Base-by-base conservation (phyloP, 2,797 vertebrate genomes). In the Molossus alvarezi region DNA sequence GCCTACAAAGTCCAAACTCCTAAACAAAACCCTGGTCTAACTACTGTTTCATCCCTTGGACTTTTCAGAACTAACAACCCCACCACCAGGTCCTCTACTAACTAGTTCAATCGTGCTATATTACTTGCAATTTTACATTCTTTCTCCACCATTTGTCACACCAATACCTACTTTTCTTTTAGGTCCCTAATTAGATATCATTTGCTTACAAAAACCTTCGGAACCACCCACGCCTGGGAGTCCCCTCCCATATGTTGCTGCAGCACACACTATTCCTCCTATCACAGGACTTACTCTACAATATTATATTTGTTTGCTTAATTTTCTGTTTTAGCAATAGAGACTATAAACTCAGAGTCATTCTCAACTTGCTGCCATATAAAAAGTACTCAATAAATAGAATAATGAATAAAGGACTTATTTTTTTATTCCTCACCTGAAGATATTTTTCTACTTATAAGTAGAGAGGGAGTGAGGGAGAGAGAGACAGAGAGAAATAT, bases 361-460 rank as follows among this genome's bases (percentile, higher is more conserved):
- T 55, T 83, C 75, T 90, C 60, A 90, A 90, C 55, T 53, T 81
- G 55, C 51, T 86, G 60, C 23, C 62, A 72, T 76, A 72, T 76
- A 80, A 83, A 75, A 90, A 83, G 17, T 80, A 17, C n/a, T 57
- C 71, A 65, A 91, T 25, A 91, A 69, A 83, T 91, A 95, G 90
- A 90, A 75, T 67, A 90, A 87, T n/a, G 45, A 71, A 88, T 71
- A 83, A 88, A 82, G 11, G 13, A 69, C n/a, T 93, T 71, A 3
- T 57, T 89, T 89, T n/a, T 45, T 45, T 45, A 45, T 45, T 45
- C 41, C 41, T 45, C 41, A 45, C 41, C 41, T 45, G 41, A 45
- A 6, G 41, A 45, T 45, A 45, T 45, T 45, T 45, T 45, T 45
- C 41, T 45, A 45, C 41, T 45, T 45, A 45, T 45, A 45, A 45